A percentile compares a stretch with the other conserved stretches of the same genome.
These are phyloP conservation scores for Uropsilus gracilis DNA, from an alignment of 2,113 vertebrate genomes.

Conservation along the genomic window DNA sequence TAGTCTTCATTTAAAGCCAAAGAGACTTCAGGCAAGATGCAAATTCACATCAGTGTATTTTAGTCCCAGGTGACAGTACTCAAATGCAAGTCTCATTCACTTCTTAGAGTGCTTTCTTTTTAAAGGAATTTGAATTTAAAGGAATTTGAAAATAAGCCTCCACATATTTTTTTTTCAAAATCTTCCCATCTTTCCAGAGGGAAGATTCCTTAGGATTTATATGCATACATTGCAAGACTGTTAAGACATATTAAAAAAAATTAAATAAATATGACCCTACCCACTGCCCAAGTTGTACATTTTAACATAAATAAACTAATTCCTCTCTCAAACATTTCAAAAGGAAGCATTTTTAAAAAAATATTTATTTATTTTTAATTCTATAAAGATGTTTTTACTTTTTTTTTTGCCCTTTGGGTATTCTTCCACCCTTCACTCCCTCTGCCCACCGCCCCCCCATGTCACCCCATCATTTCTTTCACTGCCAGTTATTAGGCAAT, in stretches of 20 bases:
- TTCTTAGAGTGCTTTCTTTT: not conserved
- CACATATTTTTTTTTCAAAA: not conserved
- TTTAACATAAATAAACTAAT: not conserved
- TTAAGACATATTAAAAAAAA: not conserved
- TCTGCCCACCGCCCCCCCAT: too few relatives aligned
- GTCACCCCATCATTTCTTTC: too few relatives aligned
- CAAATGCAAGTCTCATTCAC: not conserved
- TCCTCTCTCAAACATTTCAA: not conserved
- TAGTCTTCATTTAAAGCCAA: not conserved
- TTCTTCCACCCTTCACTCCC: too few relatives aligned
- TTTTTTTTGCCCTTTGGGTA: too few relatives aligned
- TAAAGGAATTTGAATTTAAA: too few relatives aligned
- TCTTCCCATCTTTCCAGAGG: not conserved
- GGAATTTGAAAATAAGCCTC: not conserved
- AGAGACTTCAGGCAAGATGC: not conserved
- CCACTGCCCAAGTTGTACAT: not conserved
- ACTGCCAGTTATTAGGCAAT: too few relatives aligned
- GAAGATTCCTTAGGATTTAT: not conserved
- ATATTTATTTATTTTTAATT: too few relatives aligned
- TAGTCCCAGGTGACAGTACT: not conserved
- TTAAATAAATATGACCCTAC: not conserved
- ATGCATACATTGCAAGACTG: not conserved
- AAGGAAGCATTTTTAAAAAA: too few relatives aligned
- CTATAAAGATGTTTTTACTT: too few relatives aligned
- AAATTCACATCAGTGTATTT: not conserved